These are phyloP conservation scores for Sarotherodon lohbergeri DNA, from an alignment of 2,113 vertebrate species.

Conservation along the genomic window DNA sequence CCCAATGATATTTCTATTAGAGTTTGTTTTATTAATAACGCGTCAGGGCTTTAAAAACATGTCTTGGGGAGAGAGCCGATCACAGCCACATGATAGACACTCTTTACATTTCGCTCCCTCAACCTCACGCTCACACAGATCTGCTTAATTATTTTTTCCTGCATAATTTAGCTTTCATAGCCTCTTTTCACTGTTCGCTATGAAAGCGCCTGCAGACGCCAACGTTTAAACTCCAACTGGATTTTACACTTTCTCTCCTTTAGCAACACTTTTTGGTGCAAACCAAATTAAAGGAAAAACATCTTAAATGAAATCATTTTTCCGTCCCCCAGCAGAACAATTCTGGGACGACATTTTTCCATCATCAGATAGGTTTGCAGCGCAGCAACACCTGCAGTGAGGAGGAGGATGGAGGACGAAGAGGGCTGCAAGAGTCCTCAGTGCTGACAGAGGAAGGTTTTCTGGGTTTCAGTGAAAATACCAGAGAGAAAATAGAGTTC, in stretches of 20 bases:
- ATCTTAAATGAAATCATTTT: not conserved
- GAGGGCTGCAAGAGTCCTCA: not conserved
- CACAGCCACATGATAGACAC: slow-evolving; percentile 63
- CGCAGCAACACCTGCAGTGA: slow-evolving; percentile 19
- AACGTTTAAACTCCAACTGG: not conserved
- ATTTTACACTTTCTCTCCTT: not conserved
- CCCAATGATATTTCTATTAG: slow-evolving; percentile 81
- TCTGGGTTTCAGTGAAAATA: not conserved
- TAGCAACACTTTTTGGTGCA: not conserved
- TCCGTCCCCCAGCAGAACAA: not conserved
- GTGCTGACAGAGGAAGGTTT: slow-evolving; percentile 20
- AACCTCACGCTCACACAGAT: slow-evolving; percentile 11
- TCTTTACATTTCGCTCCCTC: slow-evolving; percentile 49
- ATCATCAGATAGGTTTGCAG: slow-evolving; percentile 6
- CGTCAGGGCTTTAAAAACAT: slow-evolving; percentile 75
- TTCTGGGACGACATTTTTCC: not conserved
- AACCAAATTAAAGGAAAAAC: not conserved
- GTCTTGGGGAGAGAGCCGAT: slow-evolving; percentile 62
- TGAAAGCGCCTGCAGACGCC: not conserved
- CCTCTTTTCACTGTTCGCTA: not conserved
- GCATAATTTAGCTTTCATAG: slow-evolving; percentile 36
- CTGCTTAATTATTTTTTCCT: slow-evolving; percentile 48
- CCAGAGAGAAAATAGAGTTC: not conserved
- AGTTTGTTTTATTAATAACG: slow-evolving; percentile 81
- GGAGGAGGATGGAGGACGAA: not conserved